Base-by-base conservation (phyloP, 1,140 invertebrate species). In the Diachasmimorpha longicaudata region DNA sequence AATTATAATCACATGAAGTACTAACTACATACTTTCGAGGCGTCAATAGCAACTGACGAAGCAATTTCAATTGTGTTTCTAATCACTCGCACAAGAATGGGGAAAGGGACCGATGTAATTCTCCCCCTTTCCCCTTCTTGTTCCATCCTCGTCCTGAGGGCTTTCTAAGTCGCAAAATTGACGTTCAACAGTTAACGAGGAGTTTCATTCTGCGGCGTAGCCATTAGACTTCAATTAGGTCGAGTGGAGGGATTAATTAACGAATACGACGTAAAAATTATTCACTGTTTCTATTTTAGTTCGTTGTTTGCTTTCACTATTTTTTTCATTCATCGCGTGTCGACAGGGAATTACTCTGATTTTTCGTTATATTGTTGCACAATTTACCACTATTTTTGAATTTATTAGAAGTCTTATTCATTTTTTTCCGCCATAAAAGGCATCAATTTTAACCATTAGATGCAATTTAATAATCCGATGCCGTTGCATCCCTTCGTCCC, bases 211-310 rank as follows among this genome's bases (percentile, higher is more conserved):
- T 79, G 75, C 69, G 72, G 72, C 58, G 70, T 37, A 21, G 36
- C 72, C 44, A 74, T 79, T 79, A 77, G 75, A 37, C 52, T 68
- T 63, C 76, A 77, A 77, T 74, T 71, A 71, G 48, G 63, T 70
- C 25, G 78, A 69, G 69, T 39, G 39, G 25, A 66, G 44, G 68
- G 25, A 77, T 74, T 75, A 79, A 79, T 77, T 77, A 77, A 69
- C 69, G 71, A 75, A 75, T 58, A 75, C 31, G 70, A 44, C 16
- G 42, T 36, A 25, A 31, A 66, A 37, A n/a, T 48, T 58, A 70
- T 42, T 69, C 63, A 16, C 48, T 75, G 77, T 75, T 84, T 83
- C 82, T 80, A 82, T 81, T 82, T n/a, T 52, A 58, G 6, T 58
- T 10, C 19, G 14, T 25, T 63, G 14, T 63, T n/a, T 63, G 58